Evolutionary conservation across 2,888 invertebrate species (phyloP).

Genomic region (Tachystola acroxantha): DNA sequence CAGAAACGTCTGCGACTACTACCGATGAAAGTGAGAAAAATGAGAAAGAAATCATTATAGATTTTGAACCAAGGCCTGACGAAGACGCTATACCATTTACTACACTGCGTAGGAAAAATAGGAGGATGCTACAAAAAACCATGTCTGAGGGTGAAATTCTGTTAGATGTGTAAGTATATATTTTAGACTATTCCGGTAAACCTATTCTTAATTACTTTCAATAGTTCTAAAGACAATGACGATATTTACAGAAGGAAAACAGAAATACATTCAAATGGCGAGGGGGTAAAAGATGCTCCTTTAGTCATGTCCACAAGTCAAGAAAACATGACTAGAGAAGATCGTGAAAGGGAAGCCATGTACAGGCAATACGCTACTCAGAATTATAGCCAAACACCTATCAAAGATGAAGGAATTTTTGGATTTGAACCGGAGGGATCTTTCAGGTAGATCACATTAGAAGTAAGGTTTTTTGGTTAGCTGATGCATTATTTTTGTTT

Average conservation of each 20-base stretch:
- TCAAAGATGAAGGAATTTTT: slow-evolving; percentile 79
- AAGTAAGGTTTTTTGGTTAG: neutral
- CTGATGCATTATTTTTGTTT: slow-evolving; percentile 7
- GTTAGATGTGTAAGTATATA: slow-evolving; percentile 69
- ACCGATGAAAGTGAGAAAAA: slow-evolving; percentile 79
- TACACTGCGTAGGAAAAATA: slow-evolving; percentile 68
- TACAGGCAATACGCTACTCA: slow-evolving; percentile 62
- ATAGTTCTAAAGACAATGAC: neutral
- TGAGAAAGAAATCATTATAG: slow-evolving; percentile 90
- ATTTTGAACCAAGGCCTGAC: slow-evolving; percentile 88
- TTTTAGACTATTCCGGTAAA: neutral
- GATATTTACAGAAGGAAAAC: slow-evolving; percentile 57
- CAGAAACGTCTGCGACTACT: slow-evolving; percentile 71
- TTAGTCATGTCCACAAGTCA: slow-evolving; percentile 79
- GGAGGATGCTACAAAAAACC: slow-evolving; percentile 83
- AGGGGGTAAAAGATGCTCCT: slow-evolving; percentile 67
- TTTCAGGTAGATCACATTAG: slow-evolving; percentile 57
- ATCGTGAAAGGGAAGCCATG: slow-evolving; percentile 62
- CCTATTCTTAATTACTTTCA: neutral
- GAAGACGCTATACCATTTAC: slow-evolving; percentile 82
- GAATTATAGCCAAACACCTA: slow-evolving; percentile 77
- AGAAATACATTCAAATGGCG: slow-evolving; percentile 63
- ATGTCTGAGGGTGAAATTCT: slow-evolving; percentile 90
- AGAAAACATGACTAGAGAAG: slow-evolving; percentile 78
- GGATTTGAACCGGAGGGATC: slow-evolving; percentile 73